Evolutionary conservation across 2,888 invertebrate genomes (phyloP).

Genomic region (Philaethria dido): DNA sequence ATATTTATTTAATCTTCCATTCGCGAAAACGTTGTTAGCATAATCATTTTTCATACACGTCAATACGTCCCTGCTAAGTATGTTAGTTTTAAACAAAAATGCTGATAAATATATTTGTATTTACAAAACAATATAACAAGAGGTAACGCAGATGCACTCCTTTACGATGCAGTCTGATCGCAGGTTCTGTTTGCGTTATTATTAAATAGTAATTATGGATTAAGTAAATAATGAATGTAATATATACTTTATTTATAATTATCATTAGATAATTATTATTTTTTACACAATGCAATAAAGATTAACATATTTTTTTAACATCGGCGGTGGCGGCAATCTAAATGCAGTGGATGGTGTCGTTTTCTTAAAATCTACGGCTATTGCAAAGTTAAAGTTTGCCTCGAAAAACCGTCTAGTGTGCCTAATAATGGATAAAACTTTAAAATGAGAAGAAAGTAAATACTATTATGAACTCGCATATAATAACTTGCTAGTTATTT

Average conservation of each 20-base stretch:
- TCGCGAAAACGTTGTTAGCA: constrained; percentile 70
- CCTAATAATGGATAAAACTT: too few species aligned
- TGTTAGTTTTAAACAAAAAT: constrained; percentile 11
- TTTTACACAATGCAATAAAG: too few species aligned
- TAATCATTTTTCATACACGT: constrained; percentile 49
- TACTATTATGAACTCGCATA: not conserved
- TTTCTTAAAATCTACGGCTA: too few species aligned
- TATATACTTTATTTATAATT: too few species aligned
- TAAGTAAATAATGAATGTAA: too few species aligned
- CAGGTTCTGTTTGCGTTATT: not conserved
- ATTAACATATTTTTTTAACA: too few species aligned
- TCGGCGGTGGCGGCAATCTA: too few species aligned
- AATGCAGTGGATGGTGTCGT: too few species aligned
- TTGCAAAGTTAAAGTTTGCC: too few species aligned
- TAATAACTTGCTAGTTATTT: not conserved
- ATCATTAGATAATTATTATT: too few species aligned
- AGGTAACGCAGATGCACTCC: not conserved
- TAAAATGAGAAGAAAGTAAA: not conserved
- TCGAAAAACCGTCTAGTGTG: too few species aligned
- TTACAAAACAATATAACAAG: not conserved
- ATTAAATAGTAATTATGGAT: not conserved
- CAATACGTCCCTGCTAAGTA: constrained; percentile 23
- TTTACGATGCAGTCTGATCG: not conserved
- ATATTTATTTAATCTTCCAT: constrained; percentile 80
- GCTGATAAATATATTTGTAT: not conserved